Percentiles rank a stretch among this genome's conserved stretches.
Conservation (phyloP, 2,113 vertebrate species). For the Passerina amoena region DNA sequence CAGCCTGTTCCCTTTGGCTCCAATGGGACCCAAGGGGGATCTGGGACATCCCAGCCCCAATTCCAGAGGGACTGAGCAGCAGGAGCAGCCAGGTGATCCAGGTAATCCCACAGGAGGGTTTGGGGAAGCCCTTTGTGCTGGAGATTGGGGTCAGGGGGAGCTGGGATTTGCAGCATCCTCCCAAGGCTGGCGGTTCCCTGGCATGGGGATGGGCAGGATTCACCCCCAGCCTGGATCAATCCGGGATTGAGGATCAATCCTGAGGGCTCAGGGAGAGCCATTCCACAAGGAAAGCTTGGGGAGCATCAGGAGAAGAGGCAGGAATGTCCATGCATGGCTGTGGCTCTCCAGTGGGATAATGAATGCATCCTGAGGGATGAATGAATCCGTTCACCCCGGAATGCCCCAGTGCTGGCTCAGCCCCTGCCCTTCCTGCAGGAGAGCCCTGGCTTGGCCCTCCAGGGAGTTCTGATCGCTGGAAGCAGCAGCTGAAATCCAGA, state of each 20-base stretch:
- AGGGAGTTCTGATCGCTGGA: rapidly evolving
- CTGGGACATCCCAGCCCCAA: not conserved
- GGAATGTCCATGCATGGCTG: rapidly evolving
- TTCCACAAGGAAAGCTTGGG: not conserved
- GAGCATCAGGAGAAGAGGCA: not conserved
- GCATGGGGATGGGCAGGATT: not conserved
- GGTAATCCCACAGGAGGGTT: not conserved
- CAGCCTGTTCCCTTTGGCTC: not conserved
- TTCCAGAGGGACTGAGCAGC: not conserved
- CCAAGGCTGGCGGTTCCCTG: rapidly evolving
- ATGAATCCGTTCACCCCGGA: not conserved
- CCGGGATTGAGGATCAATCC: not conserved
- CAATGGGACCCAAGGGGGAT: rapidly evolving
- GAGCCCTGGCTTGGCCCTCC: rapidly evolving
- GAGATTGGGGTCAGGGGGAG: rapidly evolving
- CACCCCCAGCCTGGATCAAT: not conserved
- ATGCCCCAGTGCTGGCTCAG: not conserved
- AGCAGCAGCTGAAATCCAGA: not conserved
- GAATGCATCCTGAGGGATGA: not conserved
- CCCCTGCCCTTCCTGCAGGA: not conserved
- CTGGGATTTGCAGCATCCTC: not conserved
- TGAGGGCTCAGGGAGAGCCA: not conserved
- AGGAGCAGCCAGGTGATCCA: not conserved
- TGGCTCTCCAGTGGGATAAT: not conserved
- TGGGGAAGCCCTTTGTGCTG: not conserved